Evolutionary conservation across 92 coral and sea anemone genomes (phyloP).

Genomic region (Palythoa heliodiscus): DNA sequence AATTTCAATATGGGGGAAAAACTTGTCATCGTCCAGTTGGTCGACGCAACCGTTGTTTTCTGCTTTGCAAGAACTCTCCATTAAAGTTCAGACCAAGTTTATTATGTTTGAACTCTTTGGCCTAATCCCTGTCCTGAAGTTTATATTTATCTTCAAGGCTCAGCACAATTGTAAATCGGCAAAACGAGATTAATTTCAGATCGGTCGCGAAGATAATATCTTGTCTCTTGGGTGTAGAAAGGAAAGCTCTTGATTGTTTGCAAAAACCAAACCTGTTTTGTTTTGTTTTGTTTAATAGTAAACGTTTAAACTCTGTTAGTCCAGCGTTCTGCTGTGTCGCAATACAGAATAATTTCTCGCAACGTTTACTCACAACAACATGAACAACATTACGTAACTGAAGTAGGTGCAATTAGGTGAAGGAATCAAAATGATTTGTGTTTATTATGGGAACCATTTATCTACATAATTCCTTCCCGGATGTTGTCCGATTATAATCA

Average conservation of each 20-base stretch:
- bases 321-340: neutral
- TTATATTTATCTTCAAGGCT: neutral
- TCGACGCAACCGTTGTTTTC: neutral
- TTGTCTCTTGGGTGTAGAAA: neutral
- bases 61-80: slow-evolving; percentile 21
- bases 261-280: neutral
- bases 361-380: neutral
- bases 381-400: neutral
- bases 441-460: neutral
- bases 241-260: neutral
- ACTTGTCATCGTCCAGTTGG: slow-evolving; percentile 5
- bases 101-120: neutral
- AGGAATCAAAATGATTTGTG: neutral
- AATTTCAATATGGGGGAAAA: slow-evolving; percentile 7
- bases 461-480: neutral
- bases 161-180: neutral
- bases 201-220: neutral
- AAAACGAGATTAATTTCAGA: neutral
- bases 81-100: neutral
- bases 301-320: neutral
- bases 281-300: neutral
- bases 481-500: neutral
- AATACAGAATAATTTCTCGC: neutral
- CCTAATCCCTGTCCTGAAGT: neutral
- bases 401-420: neutral